These are phyloP conservation scores for Icerya purchasi DNA, from an alignment of 2,888 invertebrate species.

Conservation along the genomic window DNA sequence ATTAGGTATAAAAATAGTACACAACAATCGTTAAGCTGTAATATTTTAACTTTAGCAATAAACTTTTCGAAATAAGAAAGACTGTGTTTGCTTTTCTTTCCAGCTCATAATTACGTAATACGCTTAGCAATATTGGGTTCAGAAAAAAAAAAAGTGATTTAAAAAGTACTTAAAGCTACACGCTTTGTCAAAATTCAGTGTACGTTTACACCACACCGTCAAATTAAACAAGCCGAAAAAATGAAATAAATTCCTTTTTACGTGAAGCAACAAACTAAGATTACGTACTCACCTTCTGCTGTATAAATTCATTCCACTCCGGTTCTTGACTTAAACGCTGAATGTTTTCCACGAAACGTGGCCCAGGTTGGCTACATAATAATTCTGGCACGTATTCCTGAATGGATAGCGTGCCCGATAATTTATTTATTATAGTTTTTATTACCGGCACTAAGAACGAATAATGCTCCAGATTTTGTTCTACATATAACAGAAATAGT, in stretches of 20 bases:
- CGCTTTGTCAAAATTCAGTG: background rate
- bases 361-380: conserved; percentile 32
- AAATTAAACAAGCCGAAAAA: background rate
- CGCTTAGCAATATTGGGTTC: no score
- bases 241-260: background rate
- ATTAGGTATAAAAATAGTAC: no score
- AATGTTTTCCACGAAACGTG: conserved; percentile 37
- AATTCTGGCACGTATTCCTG: conserved; percentile 28
- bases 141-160: no score
- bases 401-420: conserved; percentile 21
- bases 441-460: conserved; percentile 38
- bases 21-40: no score
- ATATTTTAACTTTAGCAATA: no score
- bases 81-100: no score
- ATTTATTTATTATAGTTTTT: conserved; percentile 36
- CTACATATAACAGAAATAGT: no score
- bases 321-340: conserved; percentile 32
- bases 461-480: conserved; percentile 33
- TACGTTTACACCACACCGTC: background rate
- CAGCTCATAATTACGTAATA: no score
- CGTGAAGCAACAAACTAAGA: no score
- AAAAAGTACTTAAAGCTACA: no score
- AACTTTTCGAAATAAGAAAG: no score
- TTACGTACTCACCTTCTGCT: conserved; percentile 31
- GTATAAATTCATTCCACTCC: conserved; percentile 33